These are phyloP conservation scores for Lophura nycthemera DNA, from an alignment of 2,113 vertebrate genomes.

Conservation along the genomic window DNA sequence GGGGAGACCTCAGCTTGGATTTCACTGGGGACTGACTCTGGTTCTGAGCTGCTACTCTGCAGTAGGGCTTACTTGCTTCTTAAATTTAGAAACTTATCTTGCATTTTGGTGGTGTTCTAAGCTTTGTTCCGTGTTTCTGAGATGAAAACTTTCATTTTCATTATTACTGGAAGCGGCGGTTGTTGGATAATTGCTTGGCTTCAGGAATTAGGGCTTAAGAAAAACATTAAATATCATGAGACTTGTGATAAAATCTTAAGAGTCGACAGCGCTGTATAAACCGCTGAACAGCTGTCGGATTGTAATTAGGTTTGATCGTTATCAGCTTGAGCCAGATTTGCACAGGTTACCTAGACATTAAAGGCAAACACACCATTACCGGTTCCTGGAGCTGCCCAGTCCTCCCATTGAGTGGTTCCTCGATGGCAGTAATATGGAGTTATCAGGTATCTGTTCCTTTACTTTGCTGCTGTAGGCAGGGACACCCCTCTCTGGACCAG, in stretches of 20 bases:
- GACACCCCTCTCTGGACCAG: no score
- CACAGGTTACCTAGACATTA: neutral
- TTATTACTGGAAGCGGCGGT: neutral
- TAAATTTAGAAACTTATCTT: neutral
- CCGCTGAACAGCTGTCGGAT: conserved; percentile 11
- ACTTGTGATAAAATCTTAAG: conserved; percentile 40
- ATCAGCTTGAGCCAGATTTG: conserved; percentile 30
- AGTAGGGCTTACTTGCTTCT: neutral
- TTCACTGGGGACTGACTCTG: neutral
- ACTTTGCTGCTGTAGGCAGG: neutral
- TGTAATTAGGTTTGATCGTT: conserved; percentile 39
- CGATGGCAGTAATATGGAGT: neutral
- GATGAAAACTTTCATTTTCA: neutral
- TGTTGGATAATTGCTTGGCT: conserved; percentile 12
- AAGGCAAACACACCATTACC: neutral
- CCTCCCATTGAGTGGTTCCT: neutral
- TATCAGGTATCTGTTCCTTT: neutral
- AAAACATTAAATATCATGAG: neutral
- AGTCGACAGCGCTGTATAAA: neutral
- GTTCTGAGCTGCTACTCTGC: neutral
- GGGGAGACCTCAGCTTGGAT: neutral
- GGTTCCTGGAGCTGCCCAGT: neutral
- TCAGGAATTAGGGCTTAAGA: conserved; percentile 20
- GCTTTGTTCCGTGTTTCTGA: neutral
- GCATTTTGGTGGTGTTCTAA: neutral